Base-by-base conservation (phyloP, 92 coral and sea anemone genomes). In the Palythoa grandis region DNA sequence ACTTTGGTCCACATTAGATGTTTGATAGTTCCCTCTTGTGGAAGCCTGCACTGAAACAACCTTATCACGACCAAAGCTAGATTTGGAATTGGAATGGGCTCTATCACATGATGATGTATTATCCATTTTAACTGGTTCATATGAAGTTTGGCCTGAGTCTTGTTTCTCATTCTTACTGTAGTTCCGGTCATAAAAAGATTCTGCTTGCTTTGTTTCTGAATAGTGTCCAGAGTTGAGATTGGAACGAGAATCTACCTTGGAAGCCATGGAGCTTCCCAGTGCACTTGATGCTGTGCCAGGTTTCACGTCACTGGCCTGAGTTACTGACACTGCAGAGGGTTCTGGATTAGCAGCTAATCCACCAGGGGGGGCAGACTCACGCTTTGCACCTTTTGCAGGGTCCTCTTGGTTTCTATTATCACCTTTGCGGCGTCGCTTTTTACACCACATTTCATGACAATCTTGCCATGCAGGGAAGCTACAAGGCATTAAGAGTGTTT, bases 361-460 rank as follows among this genome's bases (percentile, higher is more conserved):
- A 48, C 76, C 77, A 6, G 77, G 38, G 17, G 88, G 39, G 11
- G 70, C 70, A 43, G 97, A 83, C 22, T 93, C 99, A 3, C 88
- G 82, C 67, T 90, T 97, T 35, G 83, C 69, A 23, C 91, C 95
- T 70, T 93, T 95, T 23, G 91, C 35, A 20, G 88, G 84, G 52
- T 97, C 98, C 4, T 93, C 98, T 50, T 87, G 77, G 24, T 19
- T 85, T 77, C 88, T 90, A 19, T 89, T 90, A 23, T 94, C 99
- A 39, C 92, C 92, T 70, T 95, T 95, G 63, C 98, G 97, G 74
- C 98, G 92, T 61, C 99, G 88, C 74, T 95, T 97, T 88, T 97
- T 97, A 83, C 99, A 93, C 98, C 98, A 95, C 99, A 97, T 97
- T 83, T 97, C 99, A 70, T 97, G 99, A 72, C 99, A 97, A 88